phyloP scores from a whole-genome alignment of 37 sponge, comb jelly and placozoan genomes.

The Mnemiopsis leidyi region DNA sequence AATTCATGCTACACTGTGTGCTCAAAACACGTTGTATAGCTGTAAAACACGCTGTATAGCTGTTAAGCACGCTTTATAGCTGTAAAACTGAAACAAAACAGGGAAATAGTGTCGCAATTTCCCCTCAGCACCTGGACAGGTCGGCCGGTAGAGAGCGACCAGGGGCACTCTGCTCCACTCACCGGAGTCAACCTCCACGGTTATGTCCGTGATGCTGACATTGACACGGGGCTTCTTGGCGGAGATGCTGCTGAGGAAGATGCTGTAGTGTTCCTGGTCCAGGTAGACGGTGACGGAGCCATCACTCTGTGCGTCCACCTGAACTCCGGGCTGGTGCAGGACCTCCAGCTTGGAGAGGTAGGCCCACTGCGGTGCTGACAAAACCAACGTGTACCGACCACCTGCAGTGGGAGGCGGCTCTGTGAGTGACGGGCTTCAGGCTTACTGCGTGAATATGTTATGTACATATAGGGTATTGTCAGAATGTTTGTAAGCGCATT shows the following conservation, averaged over 20 bases:
- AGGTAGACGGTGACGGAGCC: slow-evolving; percentile 23
- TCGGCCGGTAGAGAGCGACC: neutral
- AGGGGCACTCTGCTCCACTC: neutral
- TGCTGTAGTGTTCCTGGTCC: slow-evolving; percentile 31
- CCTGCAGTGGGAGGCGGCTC: neutral
- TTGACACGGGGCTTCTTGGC: slow-evolving; percentile 23
- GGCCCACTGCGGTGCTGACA: slow-evolving; percentile 62
- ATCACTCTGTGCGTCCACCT: neutral
- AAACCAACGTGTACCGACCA: slow-evolving; percentile 18
- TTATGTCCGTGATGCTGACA: neutral
- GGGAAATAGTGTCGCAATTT: neutral
- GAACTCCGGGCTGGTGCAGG: neutral
- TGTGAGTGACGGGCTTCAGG: neutral
- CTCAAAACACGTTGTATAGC: no score
- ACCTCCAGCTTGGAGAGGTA: slow-evolving; percentile 66
- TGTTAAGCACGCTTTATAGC: no score
- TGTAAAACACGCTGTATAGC: no score
- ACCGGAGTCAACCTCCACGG: neutral
- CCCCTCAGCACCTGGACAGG: neutral
- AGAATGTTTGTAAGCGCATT: no score
- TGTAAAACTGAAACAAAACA: neutral
- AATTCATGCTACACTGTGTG: neutral
- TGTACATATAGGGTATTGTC: no score
- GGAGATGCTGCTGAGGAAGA: slow-evolving; percentile 52
- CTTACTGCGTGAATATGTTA: neutral